A percentile compares a stretch with the other conserved stretches of the same genome.
phyloP scores from a whole-genome alignment of 2,888 invertebrate species.

The Baccha elongata region DNA sequence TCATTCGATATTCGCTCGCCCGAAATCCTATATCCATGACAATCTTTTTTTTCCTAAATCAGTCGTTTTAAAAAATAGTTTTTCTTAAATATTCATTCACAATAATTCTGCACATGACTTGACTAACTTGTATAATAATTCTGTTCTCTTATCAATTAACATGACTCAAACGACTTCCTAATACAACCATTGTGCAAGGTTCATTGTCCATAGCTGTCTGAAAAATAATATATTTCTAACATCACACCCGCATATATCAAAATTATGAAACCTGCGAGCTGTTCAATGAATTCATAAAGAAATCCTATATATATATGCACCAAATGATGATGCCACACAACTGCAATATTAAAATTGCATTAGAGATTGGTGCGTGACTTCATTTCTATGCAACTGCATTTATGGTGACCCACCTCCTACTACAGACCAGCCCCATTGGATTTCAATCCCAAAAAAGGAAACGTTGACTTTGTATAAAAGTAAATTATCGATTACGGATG shows the following conservation, averaged over 20 bases:
- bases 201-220: not conserved
- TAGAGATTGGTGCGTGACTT: constrained; percentile 72
- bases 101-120: constrained; percentile 17
- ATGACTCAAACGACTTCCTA: constrained; percentile 21
- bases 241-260: not conserved
- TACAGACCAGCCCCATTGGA: constrained; percentile 27
- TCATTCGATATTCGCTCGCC: no score
- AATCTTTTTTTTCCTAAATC: no score
- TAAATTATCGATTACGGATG: constrained; percentile 41
- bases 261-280: constrained; percentile 8
- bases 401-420: constrained; percentile 58
- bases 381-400: constrained; percentile 69
- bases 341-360: constrained; percentile 48
- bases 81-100: not conserved
- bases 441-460: constrained; percentile 58
- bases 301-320: not conserved
- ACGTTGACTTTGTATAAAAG: constrained; percentile 60
- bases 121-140: constrained; percentile 15
- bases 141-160: constrained; percentile 35
- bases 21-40: no score
- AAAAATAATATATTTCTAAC: constrained; percentile 25
- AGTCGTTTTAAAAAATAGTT: not conserved
- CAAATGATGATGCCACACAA: constrained; percentile 27
- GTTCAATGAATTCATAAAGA: constrained; percentile 12
- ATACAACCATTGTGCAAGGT: constrained; percentile 14